These are phyloP conservation scores for Branchinecta lynchi DNA, from an alignment of 1,140 invertebrate species.

Conservation along the genomic window DNA sequence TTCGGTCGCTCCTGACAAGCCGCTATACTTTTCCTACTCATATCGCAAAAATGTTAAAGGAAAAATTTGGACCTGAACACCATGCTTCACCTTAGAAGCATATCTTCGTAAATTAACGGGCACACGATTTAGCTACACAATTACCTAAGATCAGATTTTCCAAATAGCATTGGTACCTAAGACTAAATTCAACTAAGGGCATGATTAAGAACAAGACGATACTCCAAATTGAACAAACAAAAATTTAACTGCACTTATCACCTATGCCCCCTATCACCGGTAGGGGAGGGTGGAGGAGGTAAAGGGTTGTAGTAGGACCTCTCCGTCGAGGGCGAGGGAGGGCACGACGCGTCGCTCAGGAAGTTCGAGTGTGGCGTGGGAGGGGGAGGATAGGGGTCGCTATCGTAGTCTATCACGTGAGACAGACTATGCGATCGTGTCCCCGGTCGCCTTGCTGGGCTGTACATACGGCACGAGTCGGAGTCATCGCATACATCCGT, in stretches of 20 bases:
- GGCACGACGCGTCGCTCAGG: constrained; percentile 42
- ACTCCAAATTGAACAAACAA: background rate
- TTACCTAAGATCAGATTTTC: background rate
- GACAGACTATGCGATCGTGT: background rate
- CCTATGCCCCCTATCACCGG: background rate
- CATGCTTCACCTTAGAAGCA: too few species aligned
- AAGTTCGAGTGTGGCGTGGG: constrained; percentile 65
- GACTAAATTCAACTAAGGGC: too few species aligned
- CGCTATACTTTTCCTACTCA: too few species aligned
- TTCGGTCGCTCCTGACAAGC: too few species aligned
- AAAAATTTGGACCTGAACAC: too few species aligned
- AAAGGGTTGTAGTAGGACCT: constrained; percentile 50
- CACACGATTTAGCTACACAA: background rate
- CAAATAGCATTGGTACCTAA: background rate
- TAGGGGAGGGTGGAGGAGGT: constrained; percentile 49
- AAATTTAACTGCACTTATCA: background rate
- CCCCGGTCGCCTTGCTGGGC: background rate
- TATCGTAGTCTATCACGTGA: constrained; percentile 42
- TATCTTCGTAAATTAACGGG: too few species aligned
- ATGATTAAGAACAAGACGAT: background rate
- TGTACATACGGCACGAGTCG: constrained; percentile 35
- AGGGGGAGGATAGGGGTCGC: constrained; percentile 56
- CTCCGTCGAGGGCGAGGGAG: constrained; percentile 56
- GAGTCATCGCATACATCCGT: constrained; percentile 84
- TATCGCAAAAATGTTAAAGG: too few species aligned